Percentiles rank a stretch among this genome's conserved stretches.
Conservation (phyloP, 2,888 invertebrate genomes). For the Brenthis hecate region DNA sequence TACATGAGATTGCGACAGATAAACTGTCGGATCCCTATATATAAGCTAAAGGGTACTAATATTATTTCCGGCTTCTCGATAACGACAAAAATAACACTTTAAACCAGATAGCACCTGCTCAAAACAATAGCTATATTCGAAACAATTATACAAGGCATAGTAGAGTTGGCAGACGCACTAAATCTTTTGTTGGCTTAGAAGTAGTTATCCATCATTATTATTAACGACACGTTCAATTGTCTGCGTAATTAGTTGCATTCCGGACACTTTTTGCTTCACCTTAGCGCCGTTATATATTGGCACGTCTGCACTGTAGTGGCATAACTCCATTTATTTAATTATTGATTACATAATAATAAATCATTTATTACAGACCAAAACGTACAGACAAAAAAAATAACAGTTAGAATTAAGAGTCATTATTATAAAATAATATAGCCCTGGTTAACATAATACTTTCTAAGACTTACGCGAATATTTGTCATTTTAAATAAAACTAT, state of each 20-base stretch:
- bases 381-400: too few relatives aligned
- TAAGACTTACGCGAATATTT: too few relatives aligned
- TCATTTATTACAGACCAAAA: too few relatives aligned
- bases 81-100: too few relatives aligned
- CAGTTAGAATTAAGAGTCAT: too few relatives aligned
- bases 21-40: too few relatives aligned
- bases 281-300: conserved; percentile 28
- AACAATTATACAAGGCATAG: conserved; percentile 16
- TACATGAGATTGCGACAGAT: too few relatives aligned
- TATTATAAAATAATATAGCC: too few relatives aligned
- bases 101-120: background rate
- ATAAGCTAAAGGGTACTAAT: too few relatives aligned
- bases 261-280: conserved; percentile 30
- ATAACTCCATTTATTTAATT: background rate
- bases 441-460: too few relatives aligned
- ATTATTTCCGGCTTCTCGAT: too few relatives aligned
- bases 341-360: background rate
- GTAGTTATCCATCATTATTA: conserved; percentile 35
- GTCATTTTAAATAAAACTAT: too few relatives aligned
- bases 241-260: conserved; percentile 33
- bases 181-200: conserved; percentile 31
- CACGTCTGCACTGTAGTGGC: background rate
- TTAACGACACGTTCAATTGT: conserved; percentile 38
- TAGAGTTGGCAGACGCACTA: conserved; percentile 33
- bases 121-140: conserved; percentile 3